A percentile compares a stretch with the other conserved stretches of the same genome.
Conservation (phyloP, 2,797 vertebrate species). For the Oryzias dopingdopingensis region DNA sequence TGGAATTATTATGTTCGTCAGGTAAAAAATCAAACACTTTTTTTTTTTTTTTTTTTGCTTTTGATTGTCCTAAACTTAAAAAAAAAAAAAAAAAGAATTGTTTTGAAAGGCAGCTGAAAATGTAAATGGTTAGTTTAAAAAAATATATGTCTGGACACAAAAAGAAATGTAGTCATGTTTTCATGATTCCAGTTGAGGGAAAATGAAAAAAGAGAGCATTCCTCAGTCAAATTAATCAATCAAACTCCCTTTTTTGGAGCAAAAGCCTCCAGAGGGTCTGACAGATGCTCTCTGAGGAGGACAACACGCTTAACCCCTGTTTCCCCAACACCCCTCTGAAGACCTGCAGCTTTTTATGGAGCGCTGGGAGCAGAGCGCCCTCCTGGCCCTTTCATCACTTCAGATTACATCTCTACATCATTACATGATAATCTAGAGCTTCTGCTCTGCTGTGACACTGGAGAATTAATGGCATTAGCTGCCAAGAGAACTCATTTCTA, state of each 20-base stretch:
- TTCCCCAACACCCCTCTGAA: conserved; percentile 4
- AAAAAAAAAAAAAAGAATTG: no score
- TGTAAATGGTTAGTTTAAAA: no score
- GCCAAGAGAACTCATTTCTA: conserved; percentile 42
- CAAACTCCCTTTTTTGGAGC: neutral
- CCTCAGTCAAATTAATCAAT: no score
- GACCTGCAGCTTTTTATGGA: conserved; percentile 17
- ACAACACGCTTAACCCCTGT: conserved; percentile 19
- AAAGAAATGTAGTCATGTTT: neutral
- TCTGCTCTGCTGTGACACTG: conserved; percentile 13
- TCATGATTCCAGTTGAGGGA: no score
- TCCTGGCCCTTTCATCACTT: conserved; percentile 45
- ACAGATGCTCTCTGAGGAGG: conserved; percentile 6
- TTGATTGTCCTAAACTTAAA: neutral
- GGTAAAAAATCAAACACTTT: conserved; percentile 56
- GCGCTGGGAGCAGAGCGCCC: conserved; percentile 13
- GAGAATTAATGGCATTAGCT: conserved; percentile 32
- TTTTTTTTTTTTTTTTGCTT: neutral
- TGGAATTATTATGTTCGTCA: conserved; percentile 84
- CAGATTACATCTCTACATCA: conserved; percentile 47
- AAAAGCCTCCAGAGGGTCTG: conserved; percentile 2
- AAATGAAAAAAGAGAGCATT: no score
- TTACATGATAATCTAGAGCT: conserved; percentile 48
- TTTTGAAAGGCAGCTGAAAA: no score
- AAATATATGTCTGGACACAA: no score